Base-by-base conservation (phyloP, 1,140 invertebrate species). In the Antheraea mylitta region DNA sequence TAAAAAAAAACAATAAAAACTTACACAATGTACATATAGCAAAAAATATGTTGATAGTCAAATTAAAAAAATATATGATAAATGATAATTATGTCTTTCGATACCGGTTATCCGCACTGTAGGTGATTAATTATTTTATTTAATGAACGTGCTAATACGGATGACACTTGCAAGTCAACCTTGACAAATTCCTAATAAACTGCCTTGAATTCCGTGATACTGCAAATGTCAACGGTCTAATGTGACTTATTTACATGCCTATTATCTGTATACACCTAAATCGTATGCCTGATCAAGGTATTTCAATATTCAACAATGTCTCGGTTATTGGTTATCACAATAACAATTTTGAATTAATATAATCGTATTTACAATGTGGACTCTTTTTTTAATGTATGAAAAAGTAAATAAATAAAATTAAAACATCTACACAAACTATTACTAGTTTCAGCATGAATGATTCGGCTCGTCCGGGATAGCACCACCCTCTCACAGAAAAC, bases 221-320 rank as follows among this genome's bases (percentile, higher is more conserved):
- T 61, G 59, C 59, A 61, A 61, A 61, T 61, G 30, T 36, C 59
- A 61, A 22, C 30, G 59, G 19, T 59, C 58, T 59, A 59, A 53
- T 53, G 45, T 53, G 13, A 53, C 45, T 53, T 53, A 13, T 16
- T 53, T 16, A 13, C 11, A 16, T 53, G 16, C 13, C 9, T 2
- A 53, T 16, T 53, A 53, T 53, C 13, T 53, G 6, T 4, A 10
- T 42, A 42, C 11, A 11, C 7, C 8, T 42, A 42, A 53, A 53
- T 13, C 45, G 45, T 53, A 6, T 53, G 9, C 10, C 1, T 53
- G 45, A 53, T 16, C 10, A 53, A 53, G 45, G 16, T 53, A 11
- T 7, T 53, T 53, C 16, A 53, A 16, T 53, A 16, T 53, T 53
- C 16, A 16, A 2, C 45, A 6, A 13, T 53, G 45, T 53, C 16